Base-by-base conservation (phyloP, 2,797 vertebrate species). In the Ceyx erithaca region DNA sequence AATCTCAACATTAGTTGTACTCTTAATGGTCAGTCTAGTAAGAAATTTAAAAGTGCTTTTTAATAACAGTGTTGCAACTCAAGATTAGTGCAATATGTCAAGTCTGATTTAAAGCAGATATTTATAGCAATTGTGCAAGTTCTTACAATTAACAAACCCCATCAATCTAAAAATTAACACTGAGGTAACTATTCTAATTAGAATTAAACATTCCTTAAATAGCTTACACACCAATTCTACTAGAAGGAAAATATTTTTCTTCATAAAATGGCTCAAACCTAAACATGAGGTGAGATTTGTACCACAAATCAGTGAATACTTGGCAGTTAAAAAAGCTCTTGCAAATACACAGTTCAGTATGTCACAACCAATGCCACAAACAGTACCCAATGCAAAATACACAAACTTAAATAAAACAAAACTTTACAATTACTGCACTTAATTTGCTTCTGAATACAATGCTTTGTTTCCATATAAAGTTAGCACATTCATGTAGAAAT, bases 11-110 rank as follows among this genome's bases (percentile, higher is more conserved):
- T 95, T 85, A 94, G 43, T 87, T 9, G 4, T 93, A 87, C 57
- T 87, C 35, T 46, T 43, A 37, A 92, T 72, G 89, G 71, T 63
- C 67, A 72, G 69, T 75, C 61, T 67, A 79, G 72, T 90, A 92
- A 66, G 89, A 95, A 91, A 77, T 93, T 94, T 76, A 78, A 92
- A 95, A 95, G 94, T 96, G 93, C 90, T 89, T 85, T 93, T 92
- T 70, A 78, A 54, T 75, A 87, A 72, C 72, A 88, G 92, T 92
- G 90, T 66, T 78, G 67, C 90, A 95, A 94, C 85, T 92, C 70
- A 84, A 64, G 40, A 73, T 91, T 80, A 96, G 95, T 95, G 94
- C 95, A 96, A 69, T 58, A 72, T 31, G 70, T 91, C 79, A 86
- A 41, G 41, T 58, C 73, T 71, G 46, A 31, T 52, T 87, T 70